Evolutionary conservation across 2,797 vertebrate genomes (phyloP).

Genomic region (Pampus argenteus): DNA sequence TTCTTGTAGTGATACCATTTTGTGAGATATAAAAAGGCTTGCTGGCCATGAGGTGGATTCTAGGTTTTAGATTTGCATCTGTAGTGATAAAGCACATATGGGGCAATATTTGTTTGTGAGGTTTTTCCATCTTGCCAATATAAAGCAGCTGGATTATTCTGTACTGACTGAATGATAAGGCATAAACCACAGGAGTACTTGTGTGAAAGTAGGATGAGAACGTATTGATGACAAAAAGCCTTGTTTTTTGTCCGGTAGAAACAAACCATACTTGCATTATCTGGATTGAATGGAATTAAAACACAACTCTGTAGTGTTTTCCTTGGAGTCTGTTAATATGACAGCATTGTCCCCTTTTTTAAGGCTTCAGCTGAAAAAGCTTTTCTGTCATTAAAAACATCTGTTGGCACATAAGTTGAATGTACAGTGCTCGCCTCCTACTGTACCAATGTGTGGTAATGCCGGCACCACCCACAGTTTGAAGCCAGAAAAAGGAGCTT

Average conservation of each 20-base stretch:
- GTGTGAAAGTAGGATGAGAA: conserved; percentile 29
- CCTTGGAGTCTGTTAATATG: conserved; percentile 37
- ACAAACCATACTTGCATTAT: conserved; percentile 21
- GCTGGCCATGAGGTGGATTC: conserved; percentile 9
- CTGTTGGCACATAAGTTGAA: conserved; percentile 52
- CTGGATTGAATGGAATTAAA: conserved; percentile 40
- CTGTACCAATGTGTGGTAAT: conserved; percentile 72
- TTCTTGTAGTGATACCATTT: not conserved
- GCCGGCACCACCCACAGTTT: conserved; percentile 71
- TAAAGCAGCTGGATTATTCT: conserved; percentile 38
- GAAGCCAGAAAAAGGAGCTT: conserved; percentile 49
- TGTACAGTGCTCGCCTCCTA: conserved; percentile 68
- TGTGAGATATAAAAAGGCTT: not conserved
- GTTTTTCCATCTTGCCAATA: conserved; percentile 15
- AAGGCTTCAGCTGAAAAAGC: conserved; percentile 57
- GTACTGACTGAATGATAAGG: conserved; percentile 24
- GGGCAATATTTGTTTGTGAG: conserved; percentile 11
- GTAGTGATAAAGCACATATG: conserved; percentile 16
- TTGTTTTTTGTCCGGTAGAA: conserved; percentile 45
- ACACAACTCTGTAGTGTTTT: conserved; percentile 44
- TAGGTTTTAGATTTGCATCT: conserved; percentile 12
- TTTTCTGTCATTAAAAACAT: conserved; percentile 70
- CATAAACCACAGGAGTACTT: conserved; percentile 39
- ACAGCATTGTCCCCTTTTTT: conserved; percentile 44
- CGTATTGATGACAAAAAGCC: conserved; percentile 34